phyloP scores from a whole-genome alignment of 1,140 invertebrate species.

The Leguminivora glycinivorella region DNA sequence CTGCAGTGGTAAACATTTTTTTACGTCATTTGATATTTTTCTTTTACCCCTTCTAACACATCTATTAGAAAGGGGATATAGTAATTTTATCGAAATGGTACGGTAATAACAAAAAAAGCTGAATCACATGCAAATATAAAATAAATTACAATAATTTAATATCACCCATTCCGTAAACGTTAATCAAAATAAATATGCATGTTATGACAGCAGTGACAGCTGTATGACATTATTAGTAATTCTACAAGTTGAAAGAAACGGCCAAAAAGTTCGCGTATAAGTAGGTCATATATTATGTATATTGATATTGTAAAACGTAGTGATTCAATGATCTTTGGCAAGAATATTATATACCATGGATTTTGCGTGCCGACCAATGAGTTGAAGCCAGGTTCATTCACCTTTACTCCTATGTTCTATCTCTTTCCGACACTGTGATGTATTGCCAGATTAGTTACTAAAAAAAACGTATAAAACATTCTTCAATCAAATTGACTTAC shows the following conservation, averaged over 20 bases:
- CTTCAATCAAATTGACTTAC: no score
- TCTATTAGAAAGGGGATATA: background rate
- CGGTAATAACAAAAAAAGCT: background rate
- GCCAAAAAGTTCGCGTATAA: background rate
- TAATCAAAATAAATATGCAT: slow-evolving; percentile 24
- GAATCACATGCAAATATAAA: slow-evolving; percentile 8
- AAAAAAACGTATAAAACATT: no score
- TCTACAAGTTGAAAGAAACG: background rate
- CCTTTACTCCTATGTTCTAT: no score
- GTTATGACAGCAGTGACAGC: no score
- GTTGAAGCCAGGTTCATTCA: no score
- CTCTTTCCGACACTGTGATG: no score
- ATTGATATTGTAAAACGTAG: no score
- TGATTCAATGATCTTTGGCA: no score
- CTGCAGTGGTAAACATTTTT: background rate
- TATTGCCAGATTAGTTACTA: no score
- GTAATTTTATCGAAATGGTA: background rate
- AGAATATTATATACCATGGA: no score
- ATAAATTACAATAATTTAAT: slow-evolving; percentile 18
- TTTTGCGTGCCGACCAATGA: no score
- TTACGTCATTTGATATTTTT: background rate
- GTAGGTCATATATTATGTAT: no score
- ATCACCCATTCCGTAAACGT: slow-evolving; percentile 16
- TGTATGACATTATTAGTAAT: background rate
- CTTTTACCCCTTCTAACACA: background rate